A percentile compares a stretch with the other conserved stretches of the same genome.
Evolutionary conservation across 2,113 vertebrate genomes (phyloP).

Genomic region (Heliornis fulica): DNA sequence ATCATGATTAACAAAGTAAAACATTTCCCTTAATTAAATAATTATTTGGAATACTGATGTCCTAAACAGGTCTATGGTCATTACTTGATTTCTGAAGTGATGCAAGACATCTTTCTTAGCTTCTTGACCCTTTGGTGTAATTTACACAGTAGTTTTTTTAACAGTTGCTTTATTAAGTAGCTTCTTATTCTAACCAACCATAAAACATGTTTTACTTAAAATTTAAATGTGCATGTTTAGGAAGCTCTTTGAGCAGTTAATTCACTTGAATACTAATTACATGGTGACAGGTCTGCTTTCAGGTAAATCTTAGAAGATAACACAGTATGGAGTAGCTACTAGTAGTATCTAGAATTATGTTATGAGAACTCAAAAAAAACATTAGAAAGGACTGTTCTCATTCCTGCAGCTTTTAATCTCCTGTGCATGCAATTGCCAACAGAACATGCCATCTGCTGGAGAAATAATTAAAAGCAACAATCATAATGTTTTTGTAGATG

Average conservation of each 20-base stretch:
- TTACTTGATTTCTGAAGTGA: neutral
- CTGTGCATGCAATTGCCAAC: neutral
- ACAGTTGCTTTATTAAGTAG: neutral
- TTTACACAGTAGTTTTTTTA: neutral
- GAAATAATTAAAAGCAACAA: neutral
- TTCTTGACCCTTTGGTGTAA: neutral
- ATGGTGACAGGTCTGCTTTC: neutral
- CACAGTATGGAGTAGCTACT: neutral
- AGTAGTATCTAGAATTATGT: neutral
- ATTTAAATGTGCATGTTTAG: neutral
- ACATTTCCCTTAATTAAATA: neutral
- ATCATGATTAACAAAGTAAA: neutral
- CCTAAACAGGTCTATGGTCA: neutral
- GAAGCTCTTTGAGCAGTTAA: neutral
- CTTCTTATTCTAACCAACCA: neutral
- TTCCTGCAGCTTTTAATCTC: neutral
- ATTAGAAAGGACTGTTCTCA: neutral
- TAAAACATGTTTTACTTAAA: neutral
- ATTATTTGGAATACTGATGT: neutral
- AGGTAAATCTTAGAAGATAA: neutral
- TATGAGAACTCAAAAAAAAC: neutral
- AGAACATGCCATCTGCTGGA: constrained; percentile 39
- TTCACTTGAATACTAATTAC: neutral
- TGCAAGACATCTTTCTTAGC: neutral
- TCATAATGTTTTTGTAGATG: neutral